Percentiles rank a stretch among this genome's conserved stretches.
Conservation (phyloP, 2,797 vertebrate genomes). For the Pempheris klunzingeri region DNA sequence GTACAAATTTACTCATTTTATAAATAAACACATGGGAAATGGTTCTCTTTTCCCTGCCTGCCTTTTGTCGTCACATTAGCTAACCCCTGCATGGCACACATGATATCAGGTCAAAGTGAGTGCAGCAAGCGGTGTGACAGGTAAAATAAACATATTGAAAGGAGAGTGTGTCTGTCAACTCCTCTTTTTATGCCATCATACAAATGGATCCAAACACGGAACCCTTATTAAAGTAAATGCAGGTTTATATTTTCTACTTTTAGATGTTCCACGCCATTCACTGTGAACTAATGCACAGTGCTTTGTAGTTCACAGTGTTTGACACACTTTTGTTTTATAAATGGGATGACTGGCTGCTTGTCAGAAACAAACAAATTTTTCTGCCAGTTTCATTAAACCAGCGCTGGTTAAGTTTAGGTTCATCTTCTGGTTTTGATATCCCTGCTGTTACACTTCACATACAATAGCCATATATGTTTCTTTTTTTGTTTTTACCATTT, state of each 20-base stretch:
- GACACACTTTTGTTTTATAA: slow-evolving; percentile 38
- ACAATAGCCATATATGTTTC: not conserved
- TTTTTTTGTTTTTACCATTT: no score
- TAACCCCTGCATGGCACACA: slow-evolving; percentile 55
- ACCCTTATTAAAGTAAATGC: slow-evolving; percentile 44
- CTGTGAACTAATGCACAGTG: slow-evolving; percentile 29
- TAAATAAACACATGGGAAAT: slow-evolving; percentile 47
- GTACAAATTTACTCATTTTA: slow-evolving; percentile 56
- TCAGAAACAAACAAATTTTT: not conserved
- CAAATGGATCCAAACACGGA: no score
- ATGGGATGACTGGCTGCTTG: not conserved
- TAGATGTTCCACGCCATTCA: slow-evolving; percentile 38
- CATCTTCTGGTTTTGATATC: not conserved
- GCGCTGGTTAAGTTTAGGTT: not conserved
- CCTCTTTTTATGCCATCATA: no score
- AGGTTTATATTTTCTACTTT: slow-evolving; percentile 43
- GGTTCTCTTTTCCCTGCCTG: slow-evolving; percentile 18
- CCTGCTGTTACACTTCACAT: not conserved
- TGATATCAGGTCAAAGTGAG: slow-evolving; percentile 55
- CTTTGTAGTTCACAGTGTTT: slow-evolving; percentile 36
- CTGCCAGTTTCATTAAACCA: not conserved
- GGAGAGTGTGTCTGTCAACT: slow-evolving; percentile 43
- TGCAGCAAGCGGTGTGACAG: slow-evolving; percentile 50
- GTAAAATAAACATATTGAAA: slow-evolving; percentile 54
- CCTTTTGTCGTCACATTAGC: slow-evolving; percentile 60